Evolutionary conservation across 2,797 vertebrate genomes (phyloP).

Genomic region (Lepidocolaptes lacrymiger): DNA sequence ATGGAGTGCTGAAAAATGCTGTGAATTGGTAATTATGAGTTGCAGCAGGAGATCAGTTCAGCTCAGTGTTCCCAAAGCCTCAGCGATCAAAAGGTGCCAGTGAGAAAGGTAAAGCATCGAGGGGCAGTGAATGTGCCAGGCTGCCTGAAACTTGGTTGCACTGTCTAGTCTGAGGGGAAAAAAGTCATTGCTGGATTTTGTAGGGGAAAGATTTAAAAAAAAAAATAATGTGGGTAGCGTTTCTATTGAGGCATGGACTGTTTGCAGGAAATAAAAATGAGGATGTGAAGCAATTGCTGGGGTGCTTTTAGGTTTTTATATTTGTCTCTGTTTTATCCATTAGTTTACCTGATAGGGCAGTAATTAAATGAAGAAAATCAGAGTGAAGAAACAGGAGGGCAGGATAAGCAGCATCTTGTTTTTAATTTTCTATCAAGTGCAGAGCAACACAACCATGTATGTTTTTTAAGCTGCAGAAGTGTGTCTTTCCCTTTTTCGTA

Average conservation of each 20-base stretch:
- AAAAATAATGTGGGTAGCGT: slow-evolving; percentile 24
- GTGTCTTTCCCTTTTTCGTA: background rate
- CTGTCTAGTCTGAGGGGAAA: slow-evolving; percentile 37
- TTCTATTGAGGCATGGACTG: slow-evolving; percentile 16
- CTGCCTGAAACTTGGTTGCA: slow-evolving; percentile 68
- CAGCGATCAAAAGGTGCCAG: slow-evolving; percentile 71
- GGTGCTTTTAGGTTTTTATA: background rate
- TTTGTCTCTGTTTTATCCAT: background rate
- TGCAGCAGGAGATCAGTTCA: slow-evolving; percentile 66
- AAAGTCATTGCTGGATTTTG: background rate
- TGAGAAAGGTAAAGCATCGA: slow-evolving; percentile 50
- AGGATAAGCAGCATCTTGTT: background rate
- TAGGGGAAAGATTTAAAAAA: background rate
- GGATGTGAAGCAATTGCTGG: background rate
- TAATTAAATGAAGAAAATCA: slow-evolving; percentile 6
- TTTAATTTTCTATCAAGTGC: background rate
- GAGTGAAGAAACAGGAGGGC: background rate
- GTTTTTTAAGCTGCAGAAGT: background rate
- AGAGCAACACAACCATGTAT: background rate
- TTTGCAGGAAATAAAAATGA: slow-evolving; percentile 20
- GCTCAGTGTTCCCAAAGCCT: slow-evolving; percentile 59
- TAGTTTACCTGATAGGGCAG: background rate
- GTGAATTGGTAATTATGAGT: slow-evolving; percentile 60
- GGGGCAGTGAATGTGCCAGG: slow-evolving; percentile 61
- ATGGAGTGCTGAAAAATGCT: slow-evolving; percentile 39